These are phyloP conservation scores for Motacilla tschutschensis DNA, from an alignment of 2,113 vertebrate genomes.

Conservation along the genomic window DNA sequence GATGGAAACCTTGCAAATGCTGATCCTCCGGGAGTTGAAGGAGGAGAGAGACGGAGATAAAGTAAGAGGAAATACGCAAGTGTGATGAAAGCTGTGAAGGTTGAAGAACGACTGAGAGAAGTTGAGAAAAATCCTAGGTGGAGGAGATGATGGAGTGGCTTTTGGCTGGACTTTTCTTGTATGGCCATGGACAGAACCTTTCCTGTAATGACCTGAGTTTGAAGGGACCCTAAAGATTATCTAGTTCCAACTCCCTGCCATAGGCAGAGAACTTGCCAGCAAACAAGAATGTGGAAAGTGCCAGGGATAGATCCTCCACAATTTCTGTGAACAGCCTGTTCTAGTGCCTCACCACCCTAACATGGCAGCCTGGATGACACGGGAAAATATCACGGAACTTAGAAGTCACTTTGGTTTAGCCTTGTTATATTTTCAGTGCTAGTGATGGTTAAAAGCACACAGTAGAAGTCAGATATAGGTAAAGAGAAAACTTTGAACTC, in stretches of 20 bases:
- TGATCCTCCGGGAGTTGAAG: too few relatives aligned
- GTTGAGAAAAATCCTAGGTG: too few relatives aligned
- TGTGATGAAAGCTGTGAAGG: too few relatives aligned
- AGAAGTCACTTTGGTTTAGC: background rate
- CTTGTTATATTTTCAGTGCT: background rate
- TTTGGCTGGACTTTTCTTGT: too few relatives aligned
- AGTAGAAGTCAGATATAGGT: background rate
- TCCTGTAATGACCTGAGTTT: background rate
- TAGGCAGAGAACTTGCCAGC: background rate
- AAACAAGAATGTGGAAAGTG: background rate
- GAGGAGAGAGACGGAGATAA: too few relatives aligned
- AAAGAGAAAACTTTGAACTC: background rate
- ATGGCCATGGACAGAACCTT: too few relatives aligned
- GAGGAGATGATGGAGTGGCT: too few relatives aligned
- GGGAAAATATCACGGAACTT: background rate
- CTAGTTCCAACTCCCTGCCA: background rate
- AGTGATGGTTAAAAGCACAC: background rate
- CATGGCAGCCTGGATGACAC: background rate
- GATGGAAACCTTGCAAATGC: too few relatives aligned
- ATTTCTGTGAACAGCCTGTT: background rate
- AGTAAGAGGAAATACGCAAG: too few relatives aligned
- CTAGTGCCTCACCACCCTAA: background rate
- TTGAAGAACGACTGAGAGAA: too few relatives aligned
- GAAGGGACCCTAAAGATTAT: background rate
- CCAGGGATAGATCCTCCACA: background rate